Evolutionary conservation across 2,113 vertebrate genomes (phyloP), one percentile per base, ranked within the genome.

Genomic region (Silurus glanis): DNA sequence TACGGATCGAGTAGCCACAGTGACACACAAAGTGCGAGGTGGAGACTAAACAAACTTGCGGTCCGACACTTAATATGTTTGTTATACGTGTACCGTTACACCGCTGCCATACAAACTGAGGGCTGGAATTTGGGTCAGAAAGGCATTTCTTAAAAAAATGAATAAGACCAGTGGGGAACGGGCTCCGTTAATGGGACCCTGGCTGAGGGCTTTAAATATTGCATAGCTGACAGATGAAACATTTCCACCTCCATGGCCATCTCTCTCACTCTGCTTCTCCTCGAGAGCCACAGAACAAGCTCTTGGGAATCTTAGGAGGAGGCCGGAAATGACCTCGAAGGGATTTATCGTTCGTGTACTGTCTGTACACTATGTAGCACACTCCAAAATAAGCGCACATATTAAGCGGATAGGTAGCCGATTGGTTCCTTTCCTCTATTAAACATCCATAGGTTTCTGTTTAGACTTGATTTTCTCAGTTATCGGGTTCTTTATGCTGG

Each of bases 131-230:
- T 82, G 74, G 82, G 76, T 88, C 81, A 81, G 86, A 81, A 75
- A 83, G 76, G 79, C 81, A 56, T 80, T 83, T 80, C 25, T 86
- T 25, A 81, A 37, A 3, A 37, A 83, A 67, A 86, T 88, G 86
- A 87, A 81, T 71, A 80, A 86, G 81, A 61, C 67, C 83, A 75
- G 66, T 47, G 64, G 61, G 51, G 76, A 86, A 87, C 83, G 72
- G 87, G 55, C 67, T 90, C 85, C 85, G 59, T 89, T 90, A 89
- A 87, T 83, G 88, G 89, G 81, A 85, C 84, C 83, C 87, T 62
- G 86, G 81, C 84, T 53, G 49, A 84, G 81, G 84, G 86, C 75
- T 82, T 88, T 90, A 90, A 91, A 90, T 91, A 91, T 89, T 90
- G 89, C 89, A 89, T 90, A 72, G 62, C 72, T 72, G 84, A 80